Evolutionary conservation across 2,797 vertebrate genomes (phyloP), one percentile per base, ranked within the genome.

Genomic region (Falco cherrug): DNA sequence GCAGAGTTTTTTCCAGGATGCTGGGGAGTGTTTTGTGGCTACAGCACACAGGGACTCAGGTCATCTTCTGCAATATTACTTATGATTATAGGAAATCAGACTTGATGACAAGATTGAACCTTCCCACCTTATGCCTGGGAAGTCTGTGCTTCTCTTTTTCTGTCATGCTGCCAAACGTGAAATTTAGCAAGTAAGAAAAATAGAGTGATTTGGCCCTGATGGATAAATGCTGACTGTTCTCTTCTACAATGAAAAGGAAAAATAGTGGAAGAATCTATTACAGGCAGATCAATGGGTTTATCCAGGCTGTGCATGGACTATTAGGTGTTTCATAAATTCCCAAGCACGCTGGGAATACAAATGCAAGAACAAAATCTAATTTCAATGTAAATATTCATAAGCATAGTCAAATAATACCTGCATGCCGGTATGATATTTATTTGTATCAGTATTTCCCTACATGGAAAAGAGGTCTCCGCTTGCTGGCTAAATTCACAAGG

Each of bases 321-420:
- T 50, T 67, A 82, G 33, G 59, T 79, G 83, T 88, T 90, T 91
- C 95, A 94, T 90, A 84, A 93, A 90, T 76, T 90, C 77, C 39
- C 26, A 82, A 51, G 33, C 39, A 88, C 47, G 8, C 61, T 48
- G 22, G 47, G 70, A 47, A 93, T 84, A 79, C 28, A 85, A 89
- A 90, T 68, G 33, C 53, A 91, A 85, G 56, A 87, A 83, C 10
- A 22, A 78, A 85, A 89, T 47, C 65, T 76, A 89, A 90, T 95
- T 89, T 93, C 74, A 83, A 71, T 86, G 56, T 51, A 95, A 95
- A 92, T 80, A 87, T 89, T 84, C 71, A 75, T 87, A 75, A 65
- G 18, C 20, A 60, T 35, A 85, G 24, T 84, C 33, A 82, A 96
- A 92, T 56, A 89, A 87, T 89, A 75, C 37, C 85, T 71, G 47